Conservation (phyloP, 2,113 vertebrate genomes). For the Callospermophilus lateralis region DNA sequence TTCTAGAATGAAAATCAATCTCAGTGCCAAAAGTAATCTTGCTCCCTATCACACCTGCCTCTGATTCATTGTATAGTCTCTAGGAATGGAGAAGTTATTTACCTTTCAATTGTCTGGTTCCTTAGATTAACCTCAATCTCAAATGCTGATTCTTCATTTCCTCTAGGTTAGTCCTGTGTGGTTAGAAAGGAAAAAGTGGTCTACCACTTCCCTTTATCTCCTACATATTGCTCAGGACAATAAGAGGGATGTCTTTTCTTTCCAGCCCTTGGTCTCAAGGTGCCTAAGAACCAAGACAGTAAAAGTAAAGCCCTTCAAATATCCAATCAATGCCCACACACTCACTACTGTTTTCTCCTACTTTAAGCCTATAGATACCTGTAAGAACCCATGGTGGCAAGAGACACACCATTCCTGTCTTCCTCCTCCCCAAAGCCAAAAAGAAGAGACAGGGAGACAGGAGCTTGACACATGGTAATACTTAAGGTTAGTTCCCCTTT, state of each 20-base stretch:
- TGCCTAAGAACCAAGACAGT: constrained; percentile 35
- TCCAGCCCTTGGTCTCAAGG: background rate
- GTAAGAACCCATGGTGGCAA: constrained; percentile 42
- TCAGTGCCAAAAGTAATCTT: constrained; percentile 47
- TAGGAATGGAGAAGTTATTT: constrained; percentile 56
- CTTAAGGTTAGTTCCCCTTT: background rate
- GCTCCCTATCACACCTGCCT: background rate
- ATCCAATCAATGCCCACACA: background rate
- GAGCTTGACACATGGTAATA: background rate
- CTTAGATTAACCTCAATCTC: constrained; percentile 44
- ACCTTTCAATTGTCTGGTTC: constrained; percentile 41
- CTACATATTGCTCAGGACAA: background rate
- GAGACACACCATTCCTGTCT: constrained; percentile 4
- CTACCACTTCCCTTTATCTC: background rate
- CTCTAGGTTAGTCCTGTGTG: constrained; percentile 16
- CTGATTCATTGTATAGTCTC: background rate
- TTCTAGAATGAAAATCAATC: constrained; percentile 63
- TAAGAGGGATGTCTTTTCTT: constrained; percentile 48
- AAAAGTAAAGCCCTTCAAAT: constrained; percentile 46
- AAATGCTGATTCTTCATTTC: constrained; percentile 39
- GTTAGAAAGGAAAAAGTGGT: constrained; percentile 42
- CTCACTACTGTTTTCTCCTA: constrained; percentile 23
- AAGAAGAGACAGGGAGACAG: constrained; percentile 78
- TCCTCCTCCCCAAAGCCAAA: constrained; percentile 68
- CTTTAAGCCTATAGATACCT: background rate